Evolutionary conservation across 2,113 vertebrate species (phyloP).

Genomic region (Triplophysa dalaica): DNA sequence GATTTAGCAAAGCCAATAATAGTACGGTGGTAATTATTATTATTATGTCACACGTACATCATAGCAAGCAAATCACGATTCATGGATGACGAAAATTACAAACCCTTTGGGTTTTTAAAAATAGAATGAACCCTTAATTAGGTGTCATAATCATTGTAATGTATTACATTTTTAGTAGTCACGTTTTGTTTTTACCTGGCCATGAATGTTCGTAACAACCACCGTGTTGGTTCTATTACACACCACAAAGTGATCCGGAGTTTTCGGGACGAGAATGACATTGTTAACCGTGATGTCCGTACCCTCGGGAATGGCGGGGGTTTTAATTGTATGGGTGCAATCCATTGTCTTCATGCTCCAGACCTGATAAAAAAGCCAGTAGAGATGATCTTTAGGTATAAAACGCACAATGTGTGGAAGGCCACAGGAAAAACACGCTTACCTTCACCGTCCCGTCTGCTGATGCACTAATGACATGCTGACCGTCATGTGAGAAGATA

Average conservation of each 20-base stretch:
- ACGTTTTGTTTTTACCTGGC: slow-evolving; percentile 78
- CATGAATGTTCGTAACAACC: slow-evolving; percentile 99
- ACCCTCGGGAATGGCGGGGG: slow-evolving; percentile 89
- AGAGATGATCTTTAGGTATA: background rate
- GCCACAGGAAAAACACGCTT: background rate
- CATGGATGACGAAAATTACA: no score
- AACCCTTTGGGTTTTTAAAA: background rate
- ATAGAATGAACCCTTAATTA: no score
- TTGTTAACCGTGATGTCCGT: slow-evolving; percentile 97
- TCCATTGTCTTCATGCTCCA: slow-evolving; percentile 97
- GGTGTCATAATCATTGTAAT: no score
- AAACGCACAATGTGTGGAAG: background rate
- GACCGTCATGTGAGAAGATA: slow-evolving; percentile 91
- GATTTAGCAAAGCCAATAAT: background rate
- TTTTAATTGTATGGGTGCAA: slow-evolving; percentile 93
- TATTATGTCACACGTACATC: no score
- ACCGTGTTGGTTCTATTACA: slow-evolving; percentile 97
- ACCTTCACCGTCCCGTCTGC: slow-evolving; percentile 98
- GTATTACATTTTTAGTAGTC: background rate
- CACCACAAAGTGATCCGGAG: slow-evolving; percentile 97
- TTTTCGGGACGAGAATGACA: slow-evolving; percentile 91
- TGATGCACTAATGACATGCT: slow-evolving; percentile 92
- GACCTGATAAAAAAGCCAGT: slow-evolving; percentile 70
- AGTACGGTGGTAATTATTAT: background rate
- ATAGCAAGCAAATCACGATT: no score